Evolutionary conservation across 2,113 vertebrate genomes (phyloP).

Genomic region (Etheostoma spectabile): DNA sequence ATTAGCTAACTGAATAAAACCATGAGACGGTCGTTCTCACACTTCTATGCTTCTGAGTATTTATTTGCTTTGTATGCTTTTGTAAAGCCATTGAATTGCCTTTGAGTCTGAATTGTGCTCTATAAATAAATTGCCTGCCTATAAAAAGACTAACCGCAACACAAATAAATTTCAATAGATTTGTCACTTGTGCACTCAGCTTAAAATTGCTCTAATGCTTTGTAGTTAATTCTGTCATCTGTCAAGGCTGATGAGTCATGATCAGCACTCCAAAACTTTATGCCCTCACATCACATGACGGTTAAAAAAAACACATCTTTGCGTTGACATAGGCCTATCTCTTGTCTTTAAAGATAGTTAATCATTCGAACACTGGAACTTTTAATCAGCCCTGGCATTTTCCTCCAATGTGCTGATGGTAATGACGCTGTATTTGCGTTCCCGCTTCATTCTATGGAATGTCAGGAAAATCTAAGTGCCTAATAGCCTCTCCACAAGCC

Average conservation of each 20-base stretch:
- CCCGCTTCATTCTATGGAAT: neutral
- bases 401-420: conserved; percentile 19
- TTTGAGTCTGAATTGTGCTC: too few relatives aligned
- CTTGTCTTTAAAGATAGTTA: neutral
- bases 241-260: conserved; percentile 7
- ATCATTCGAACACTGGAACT: neutral
- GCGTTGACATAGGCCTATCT: neutral
- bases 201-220: conserved; percentile 9
- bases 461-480: conserved; percentile 7
- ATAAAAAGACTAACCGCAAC: conserved; percentile 12
- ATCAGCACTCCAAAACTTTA: neutral
- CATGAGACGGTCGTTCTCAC: too few relatives aligned
- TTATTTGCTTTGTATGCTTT: too few relatives aligned
- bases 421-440: conserved; percentile 23
- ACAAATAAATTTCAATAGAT: neutral
- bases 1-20: too few relatives aligned
- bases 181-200: neutral
- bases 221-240: conserved; percentile 2
- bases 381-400: conserved; percentile 32
- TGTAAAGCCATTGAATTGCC: too few relatives aligned
- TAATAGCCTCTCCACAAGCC: neutral
- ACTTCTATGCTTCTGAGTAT: too few relatives aligned
- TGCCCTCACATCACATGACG: neutral
- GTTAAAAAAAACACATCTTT: neutral
- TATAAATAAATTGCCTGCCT: too few relatives aligned